Conservation (phyloP, 2,888 invertebrate species). For the Bibio marci region DNA sequence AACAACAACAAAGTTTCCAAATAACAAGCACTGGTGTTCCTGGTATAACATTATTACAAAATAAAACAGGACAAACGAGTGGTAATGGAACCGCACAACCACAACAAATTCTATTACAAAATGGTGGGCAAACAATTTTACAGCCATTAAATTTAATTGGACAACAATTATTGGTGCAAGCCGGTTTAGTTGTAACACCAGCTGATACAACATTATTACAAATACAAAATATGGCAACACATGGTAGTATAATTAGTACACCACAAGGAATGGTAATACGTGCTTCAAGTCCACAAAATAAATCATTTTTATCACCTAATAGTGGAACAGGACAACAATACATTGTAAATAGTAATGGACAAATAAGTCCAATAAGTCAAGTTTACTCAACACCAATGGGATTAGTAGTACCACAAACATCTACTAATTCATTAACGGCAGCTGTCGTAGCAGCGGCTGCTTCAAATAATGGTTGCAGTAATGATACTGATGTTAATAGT, state of each 20-base stretch:
- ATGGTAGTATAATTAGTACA: constrained; percentile 38
- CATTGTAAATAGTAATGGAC: constrained; percentile 59
- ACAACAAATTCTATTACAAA: constrained; percentile 22
- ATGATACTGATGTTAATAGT: no score
- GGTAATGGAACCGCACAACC: constrained; percentile 34
- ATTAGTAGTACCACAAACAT: constrained; percentile 23
- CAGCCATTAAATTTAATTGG: constrained; percentile 72
- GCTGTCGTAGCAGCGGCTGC: constrained; percentile 1
- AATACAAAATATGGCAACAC: constrained; percentile 51
- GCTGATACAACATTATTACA: constrained; percentile 53
- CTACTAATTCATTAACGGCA: neutral
- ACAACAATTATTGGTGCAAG: constrained; percentile 70
- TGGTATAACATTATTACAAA: constrained; percentile 41
- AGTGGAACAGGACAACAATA: constrained; percentile 45
- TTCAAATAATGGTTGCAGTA: no score
- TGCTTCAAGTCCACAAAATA: constrained; percentile 53
- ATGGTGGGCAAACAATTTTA: constrained; percentile 47
- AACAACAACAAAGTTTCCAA: constrained; percentile 56
- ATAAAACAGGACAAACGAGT: constrained; percentile 23
- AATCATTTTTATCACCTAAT: constrained; percentile 58
- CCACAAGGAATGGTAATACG: constrained; percentile 64
- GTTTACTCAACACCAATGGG: constrained; percentile 28
- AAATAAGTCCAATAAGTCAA: constrained; percentile 51
- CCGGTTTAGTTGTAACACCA: constrained; percentile 71
- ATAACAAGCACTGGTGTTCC: constrained; percentile 61